Percentiles rank a stretch among this genome's conserved stretches.
phyloP scores from a whole-genome alignment of 2,113 vertebrate genomes.

The Paramormyrops kingsleyae region DNA sequence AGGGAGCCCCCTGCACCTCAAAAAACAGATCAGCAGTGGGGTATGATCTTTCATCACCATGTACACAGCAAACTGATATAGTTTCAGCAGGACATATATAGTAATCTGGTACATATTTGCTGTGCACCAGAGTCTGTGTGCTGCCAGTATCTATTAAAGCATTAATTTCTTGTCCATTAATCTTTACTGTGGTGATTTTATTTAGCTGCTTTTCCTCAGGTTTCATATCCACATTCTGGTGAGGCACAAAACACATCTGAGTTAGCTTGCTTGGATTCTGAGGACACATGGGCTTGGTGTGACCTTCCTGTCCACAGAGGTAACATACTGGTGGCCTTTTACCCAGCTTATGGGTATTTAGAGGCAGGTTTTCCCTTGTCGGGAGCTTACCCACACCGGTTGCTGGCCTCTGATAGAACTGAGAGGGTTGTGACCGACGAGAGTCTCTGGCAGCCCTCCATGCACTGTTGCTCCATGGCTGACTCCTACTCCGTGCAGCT shows the following conservation, averaged over 20 bases:
- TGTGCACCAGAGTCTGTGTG: neutral
- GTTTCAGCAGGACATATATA: neutral
- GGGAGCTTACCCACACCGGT: neutral
- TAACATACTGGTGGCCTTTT: neutral
- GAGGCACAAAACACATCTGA: neutral
- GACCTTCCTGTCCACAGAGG: slow-evolving; percentile 7
- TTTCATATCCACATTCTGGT: too few relatives aligned
- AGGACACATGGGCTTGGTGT: slow-evolving; percentile 18
- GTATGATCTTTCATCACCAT: slow-evolving; percentile 15
- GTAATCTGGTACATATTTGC: neutral
- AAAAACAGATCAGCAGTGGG: neutral
- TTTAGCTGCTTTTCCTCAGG: neutral
- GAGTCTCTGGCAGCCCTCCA: neutral
- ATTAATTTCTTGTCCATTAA: neutral
- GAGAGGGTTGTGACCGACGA: neutral
- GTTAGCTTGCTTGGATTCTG: neutral
- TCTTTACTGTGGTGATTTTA: neutral
- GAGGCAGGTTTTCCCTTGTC: neutral
- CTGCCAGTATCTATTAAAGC: slow-evolving; percentile 10
- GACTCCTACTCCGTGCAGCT: neutral
- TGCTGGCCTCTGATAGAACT: neutral
- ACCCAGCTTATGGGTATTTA: neutral
- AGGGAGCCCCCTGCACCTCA: slow-evolving; percentile 4
- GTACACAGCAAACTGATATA: neutral
- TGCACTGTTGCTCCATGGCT: neutral